Conservation (phyloP, 2,888 invertebrate genomes). For the Pyrrhia umbra region DNA sequence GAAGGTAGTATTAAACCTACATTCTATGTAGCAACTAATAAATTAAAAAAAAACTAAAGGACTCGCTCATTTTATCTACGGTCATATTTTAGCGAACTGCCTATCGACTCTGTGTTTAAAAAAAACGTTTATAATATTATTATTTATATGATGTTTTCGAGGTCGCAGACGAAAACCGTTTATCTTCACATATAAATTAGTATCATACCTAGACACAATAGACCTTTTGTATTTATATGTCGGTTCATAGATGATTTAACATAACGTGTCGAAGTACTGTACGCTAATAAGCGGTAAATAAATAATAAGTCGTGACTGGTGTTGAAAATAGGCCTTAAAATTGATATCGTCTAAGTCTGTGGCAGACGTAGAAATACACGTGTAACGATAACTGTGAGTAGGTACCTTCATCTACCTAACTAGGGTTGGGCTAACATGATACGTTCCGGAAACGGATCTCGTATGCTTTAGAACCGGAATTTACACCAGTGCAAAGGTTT, state of each 20-base stretch:
- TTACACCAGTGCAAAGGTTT: neutral
- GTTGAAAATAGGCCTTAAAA: slow-evolving; percentile 70
- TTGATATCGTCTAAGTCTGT: slow-evolving; percentile 62
- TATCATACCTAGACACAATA: slow-evolving; percentile 45
- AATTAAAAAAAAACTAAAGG: slow-evolving; percentile 7
- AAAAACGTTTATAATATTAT: slow-evolving; percentile 46
- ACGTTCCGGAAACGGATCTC: slow-evolving; percentile 1
- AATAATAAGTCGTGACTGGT: slow-evolving; percentile 63
- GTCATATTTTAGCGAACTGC: slow-evolving; percentile 13
- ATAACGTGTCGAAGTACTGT: slow-evolving; percentile 15
- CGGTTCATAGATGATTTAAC: slow-evolving; percentile 37
- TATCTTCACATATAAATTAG: slow-evolving; percentile 46
- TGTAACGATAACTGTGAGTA: slow-evolving; percentile 48
- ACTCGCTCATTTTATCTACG: slow-evolving; percentile 29
- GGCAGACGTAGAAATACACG: slow-evolving; percentile 44
- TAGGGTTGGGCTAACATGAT: slow-evolving; percentile 9
- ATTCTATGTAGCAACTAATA: neutral
- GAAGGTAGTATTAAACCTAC: neutral
- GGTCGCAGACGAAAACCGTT: slow-evolving; percentile 51
- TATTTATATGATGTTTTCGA: slow-evolving; percentile 43
- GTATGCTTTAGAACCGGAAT: neutral
- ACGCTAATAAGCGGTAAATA: slow-evolving; percentile 44
- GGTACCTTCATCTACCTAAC: neutral
- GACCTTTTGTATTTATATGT: slow-evolving; percentile 41
- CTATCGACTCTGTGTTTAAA: slow-evolving; percentile 30